Evolutionary conservation across 2,888 invertebrate species (phyloP).

Genomic region (Cataglyphis altisquamis): DNA sequence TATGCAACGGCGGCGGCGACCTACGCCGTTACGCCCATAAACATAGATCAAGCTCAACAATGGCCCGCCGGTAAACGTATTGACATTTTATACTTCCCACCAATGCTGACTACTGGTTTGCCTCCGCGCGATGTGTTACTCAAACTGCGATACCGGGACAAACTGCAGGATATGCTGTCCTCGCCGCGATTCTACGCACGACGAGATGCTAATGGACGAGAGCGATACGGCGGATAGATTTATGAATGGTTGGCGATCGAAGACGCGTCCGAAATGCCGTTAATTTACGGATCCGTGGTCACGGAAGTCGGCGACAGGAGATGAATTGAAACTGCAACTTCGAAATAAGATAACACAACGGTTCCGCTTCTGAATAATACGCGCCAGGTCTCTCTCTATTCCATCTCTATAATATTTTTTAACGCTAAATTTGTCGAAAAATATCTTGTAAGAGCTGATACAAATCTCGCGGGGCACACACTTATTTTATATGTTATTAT

Average conservation of each 20-base stretch:
- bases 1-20: slow-evolving; percentile 53
- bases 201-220: slow-evolving; percentile 78
- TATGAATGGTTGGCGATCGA: slow-evolving; percentile 60
- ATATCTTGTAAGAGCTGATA: neutral
- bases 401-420: neutral
- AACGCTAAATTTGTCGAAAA: neutral
- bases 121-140: slow-evolving; percentile 73
- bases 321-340: slow-evolving; percentile 12
- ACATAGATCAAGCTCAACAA: slow-evolving; percentile 82
- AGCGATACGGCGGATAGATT: slow-evolving; percentile 70
- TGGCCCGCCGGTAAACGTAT: slow-evolving; percentile 81
- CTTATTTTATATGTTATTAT: neutral
- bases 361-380: neutral
- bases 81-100: slow-evolving; percentile 80
- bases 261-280: slow-evolving; percentile 45
- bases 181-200: slow-evolving; percentile 73
- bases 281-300: slow-evolving; percentile 43
- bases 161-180: slow-evolving; percentile 73
- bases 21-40: slow-evolving; percentile 76
- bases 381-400: neutral
- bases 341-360: neutral
- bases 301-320: slow-evolving; percentile 5
- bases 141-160: slow-evolving; percentile 79
- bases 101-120: slow-evolving; percentile 71
- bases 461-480: neutral